Evolutionary conservation across 2,888 invertebrate species (phyloP), one percentile per base, ranked within the genome.

Genomic region (Hirtodrosophila histrioides): DNA sequence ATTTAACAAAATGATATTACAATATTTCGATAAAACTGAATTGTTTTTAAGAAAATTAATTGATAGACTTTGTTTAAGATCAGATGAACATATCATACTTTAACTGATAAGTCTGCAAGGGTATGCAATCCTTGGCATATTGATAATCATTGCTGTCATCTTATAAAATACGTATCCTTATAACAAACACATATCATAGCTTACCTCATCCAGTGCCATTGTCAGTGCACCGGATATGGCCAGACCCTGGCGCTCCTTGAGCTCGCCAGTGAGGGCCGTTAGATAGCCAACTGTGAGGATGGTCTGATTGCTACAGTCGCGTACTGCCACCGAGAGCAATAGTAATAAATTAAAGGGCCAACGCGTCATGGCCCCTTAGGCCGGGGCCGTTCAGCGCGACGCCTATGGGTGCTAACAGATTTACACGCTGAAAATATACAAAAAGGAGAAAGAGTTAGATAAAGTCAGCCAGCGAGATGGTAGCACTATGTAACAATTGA

Each of bases 151-250:
- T 17, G 17, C 17, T 17, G 17, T 17, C 17, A 17, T 17, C 17
- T 17, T 17, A 2, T 17, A 17, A 17, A 17, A 17, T 17, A 17
- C 17, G 17, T 17, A 1, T 17, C 17, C 17, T 17, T 17, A 2
- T 17, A 17, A 17, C 17, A 17, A 17, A 27, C 27, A 27, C 27
- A 27, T 27, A 3, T 27, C 8, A 37, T 17, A 24, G 41, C 74
- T 84, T 89, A 97, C 96, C 93, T 96, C 94, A 81, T 97, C 95
- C 60, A 98, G 93, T 53, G 98, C 98, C 94, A 96, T 95, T 44
- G 97, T 94, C 78, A 98, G 94, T 54, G 98, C 98, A 60, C 98
- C 98, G 53, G 97, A 97, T 88, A 97, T 96, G 74, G 96, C 94
- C 86, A 97, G 93, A 17, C 97, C 98, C 92, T 96, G 96, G 72